Evolutionary conservation across 2,113 vertebrate genomes (phyloP), one percentile per base, ranked within the genome.

Genomic region (Irena cyanogastra): DNA sequence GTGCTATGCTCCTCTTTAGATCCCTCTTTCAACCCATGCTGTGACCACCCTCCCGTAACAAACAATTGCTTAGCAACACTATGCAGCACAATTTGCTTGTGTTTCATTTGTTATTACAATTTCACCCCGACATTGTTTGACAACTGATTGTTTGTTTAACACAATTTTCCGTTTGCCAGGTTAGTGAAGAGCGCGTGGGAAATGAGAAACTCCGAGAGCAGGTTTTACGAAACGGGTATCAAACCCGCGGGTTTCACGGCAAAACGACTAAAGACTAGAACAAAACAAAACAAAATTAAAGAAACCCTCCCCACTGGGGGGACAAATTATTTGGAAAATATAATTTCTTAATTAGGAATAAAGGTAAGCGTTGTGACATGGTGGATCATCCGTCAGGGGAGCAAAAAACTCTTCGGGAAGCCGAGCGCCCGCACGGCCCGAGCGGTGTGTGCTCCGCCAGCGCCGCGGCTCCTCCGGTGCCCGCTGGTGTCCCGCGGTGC

Each of bases 1-100:
- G 60, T 31, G 82, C 90, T 30, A 4, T 60, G 37, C 77, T 71
- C 87, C 83, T 88, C 95, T 96, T 95, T 94, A 96, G 83, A 84
- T 94, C 97, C 74, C 47, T 27, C 47, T 93, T 76, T 71, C 96
- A 95, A 70, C 97, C 92, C 97, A 98, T 91, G 97, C 98, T 98
- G 98, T 88, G 97, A 95, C 20, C 79, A 30, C 92, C 91, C 95
- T 84, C 85, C 84, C 33, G 91, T 71, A 96, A 95, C 97, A 96
- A 97, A 97, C 96, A 96, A 97, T 97, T 88, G 97, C 98, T 97
- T 97, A 98, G 98, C 98, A 98, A 98, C 98, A 87, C 95, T 93
- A 94, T 71, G 96, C 90, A 89, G 93, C 89, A 94, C 98, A 97
- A 98, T 98, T 97, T 97, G 94, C 96, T 93, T 89, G 95, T 69